A percentile compares a stretch with the other conserved stretches of the same genome.
Conservation (phyloP, 1,140 invertebrate genomes). For the Drosophila melanogaster region Release_6_plus_ISO1_MT NT_033779.5:16824001-16824500, state of each 20-base stretch:
- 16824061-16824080: conserved; percentile 97
- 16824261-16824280: conserved; percentile 96
- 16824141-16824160: conserved; percentile 95
- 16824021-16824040: conserved; percentile 96
- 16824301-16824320: conserved; percentile 91
- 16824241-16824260: conserved; percentile 97
- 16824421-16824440: conserved; percentile 92
- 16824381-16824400: conserved; percentile 97
- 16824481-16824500: conserved; percentile 97
- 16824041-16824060: conserved; percentile 97
- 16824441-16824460: conserved; percentile 93
- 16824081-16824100: conserved; percentile 98
- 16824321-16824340: conserved; percentile 92
- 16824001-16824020: conserved; percentile 96
- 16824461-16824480: conserved; percentile 96
- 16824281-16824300: conserved; percentile 94
- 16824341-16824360: conserved; percentile 89
- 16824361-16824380: conserved; percentile 98
- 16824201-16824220: conserved; percentile 96
- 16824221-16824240: conserved; percentile 98
- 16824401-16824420: conserved; percentile 92
- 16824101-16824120: conserved; percentile 97
- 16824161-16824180: conserved; percentile 97
- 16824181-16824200: conserved; percentile 96
- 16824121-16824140: conserved; percentile 98